Conservation (phyloP, 2,113 vertebrate genomes). For the Deroptyus accipitrinus region DNA sequence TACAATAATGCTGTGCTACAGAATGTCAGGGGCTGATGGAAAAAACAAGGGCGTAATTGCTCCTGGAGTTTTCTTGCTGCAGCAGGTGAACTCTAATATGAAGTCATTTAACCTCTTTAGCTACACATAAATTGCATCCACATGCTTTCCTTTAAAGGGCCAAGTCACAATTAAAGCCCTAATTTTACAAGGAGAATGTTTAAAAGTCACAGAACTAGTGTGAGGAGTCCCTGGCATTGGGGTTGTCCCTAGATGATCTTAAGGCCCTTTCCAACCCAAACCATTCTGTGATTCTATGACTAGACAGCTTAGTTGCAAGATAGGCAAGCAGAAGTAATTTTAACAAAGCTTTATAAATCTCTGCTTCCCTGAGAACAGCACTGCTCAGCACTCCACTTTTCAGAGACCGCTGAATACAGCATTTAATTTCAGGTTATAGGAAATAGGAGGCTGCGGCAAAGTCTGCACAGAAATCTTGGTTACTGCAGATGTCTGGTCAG, state of each 20-base stretch:
- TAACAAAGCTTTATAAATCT: neutral
- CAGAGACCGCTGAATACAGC: neutral
- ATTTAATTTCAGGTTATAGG: neutral
- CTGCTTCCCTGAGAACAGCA: neutral
- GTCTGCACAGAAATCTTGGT: neutral
- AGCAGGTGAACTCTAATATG: conserved; percentile 55
- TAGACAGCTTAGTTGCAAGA: neutral
- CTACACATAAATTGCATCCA: conserved; percentile 50
- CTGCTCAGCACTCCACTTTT: neutral
- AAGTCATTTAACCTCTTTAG: conserved; percentile 54
- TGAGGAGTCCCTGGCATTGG: neutral
- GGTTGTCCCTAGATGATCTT: neutral
- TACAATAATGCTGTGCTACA: neutral
- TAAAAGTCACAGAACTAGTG: neutral
- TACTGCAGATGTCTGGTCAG: neutral
- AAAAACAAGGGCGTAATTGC: conserved; percentile 41
- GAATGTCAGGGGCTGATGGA: conserved; percentile 21
- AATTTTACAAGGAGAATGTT: neutral
- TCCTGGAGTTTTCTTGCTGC: conserved; percentile 35
- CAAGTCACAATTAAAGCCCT: neutral
- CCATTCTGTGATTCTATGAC: neutral
- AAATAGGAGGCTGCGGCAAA: neutral
- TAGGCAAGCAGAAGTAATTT: neutral
- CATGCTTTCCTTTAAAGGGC: conserved; percentile 6
- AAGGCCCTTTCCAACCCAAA: neutral